A percentile compares a stretch with the other conserved stretches of the same genome.
Conservation (phyloP, 2,797 vertebrate species). For the Mus minutoides region DNA sequence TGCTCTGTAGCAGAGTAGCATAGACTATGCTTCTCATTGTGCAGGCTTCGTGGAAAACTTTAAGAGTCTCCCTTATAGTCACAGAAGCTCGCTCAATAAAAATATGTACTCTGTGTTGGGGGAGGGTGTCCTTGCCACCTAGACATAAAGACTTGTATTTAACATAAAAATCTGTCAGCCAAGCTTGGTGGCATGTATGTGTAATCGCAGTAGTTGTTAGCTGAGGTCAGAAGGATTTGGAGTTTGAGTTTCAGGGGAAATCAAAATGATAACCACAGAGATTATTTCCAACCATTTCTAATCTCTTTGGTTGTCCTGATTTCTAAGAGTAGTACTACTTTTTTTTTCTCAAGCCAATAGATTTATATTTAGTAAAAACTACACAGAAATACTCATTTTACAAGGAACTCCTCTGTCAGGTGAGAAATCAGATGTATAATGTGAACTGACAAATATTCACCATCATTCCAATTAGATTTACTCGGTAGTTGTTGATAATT, state of each 20-base stretch:
- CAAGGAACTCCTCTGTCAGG: not conserved
- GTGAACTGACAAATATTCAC: slow-evolving; percentile 1
- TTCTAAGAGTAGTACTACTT: not conserved
- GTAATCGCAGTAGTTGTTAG: not conserved
- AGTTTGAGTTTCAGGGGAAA: not conserved
- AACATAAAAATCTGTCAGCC: not conserved
- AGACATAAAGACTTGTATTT: not conserved
- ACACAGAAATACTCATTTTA: slow-evolving; percentile 19
- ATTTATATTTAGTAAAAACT: not conserved
- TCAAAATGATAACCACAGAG: not conserved
- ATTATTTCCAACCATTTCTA: slow-evolving; percentile 32
- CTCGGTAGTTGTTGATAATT: not conserved
- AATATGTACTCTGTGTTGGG: not conserved
- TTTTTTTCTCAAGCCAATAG: slow-evolving; percentile 8
- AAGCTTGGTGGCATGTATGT: not conserved
- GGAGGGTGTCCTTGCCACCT: not conserved
- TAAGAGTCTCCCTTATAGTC: not conserved
- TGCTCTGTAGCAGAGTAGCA: not conserved
- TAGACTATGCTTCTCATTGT: not conserved
- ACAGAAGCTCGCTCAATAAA: not conserved
- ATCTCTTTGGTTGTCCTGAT: not conserved
- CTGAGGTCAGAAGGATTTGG: not conserved
- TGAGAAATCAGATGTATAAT: not conserved
- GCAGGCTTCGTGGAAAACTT: not conserved
- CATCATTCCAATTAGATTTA: not conserved